Conservation (phyloP, 64 coral and sea anemone species). For the Montipora cactus region DNA sequence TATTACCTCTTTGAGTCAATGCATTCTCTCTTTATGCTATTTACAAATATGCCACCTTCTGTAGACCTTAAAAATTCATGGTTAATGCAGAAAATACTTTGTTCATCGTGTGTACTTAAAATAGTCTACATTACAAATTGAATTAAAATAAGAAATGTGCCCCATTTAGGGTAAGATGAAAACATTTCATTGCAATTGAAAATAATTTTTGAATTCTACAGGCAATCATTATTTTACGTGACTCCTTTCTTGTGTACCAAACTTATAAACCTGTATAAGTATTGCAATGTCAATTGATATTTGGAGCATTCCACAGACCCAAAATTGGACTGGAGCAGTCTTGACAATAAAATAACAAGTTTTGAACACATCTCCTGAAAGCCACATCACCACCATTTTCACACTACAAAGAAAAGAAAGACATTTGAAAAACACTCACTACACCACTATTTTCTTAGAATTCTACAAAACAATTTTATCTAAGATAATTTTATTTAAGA, state of each 20-base stretch:
- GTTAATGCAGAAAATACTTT: too few relatives aligned
- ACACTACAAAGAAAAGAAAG: conserved; percentile 69
- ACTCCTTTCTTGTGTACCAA: conserved; percentile 72
- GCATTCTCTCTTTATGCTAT: too few relatives aligned
- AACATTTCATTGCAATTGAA: neutral
- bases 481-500: too few relatives aligned
- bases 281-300: conserved; percentile 96
- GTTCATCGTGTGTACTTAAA: too few relatives aligned
- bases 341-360: conserved; percentile 98
- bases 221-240: conserved; percentile 54
- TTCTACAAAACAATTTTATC: too few relatives aligned
- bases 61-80: too few relatives aligned
- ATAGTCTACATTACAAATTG: neutral
- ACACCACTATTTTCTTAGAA: too few relatives aligned
- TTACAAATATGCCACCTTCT: too few relatives aligned
- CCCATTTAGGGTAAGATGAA: neutral
- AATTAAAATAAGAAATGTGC: neutral
- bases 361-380: conserved; percentile 96
- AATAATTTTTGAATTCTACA: too few relatives aligned
- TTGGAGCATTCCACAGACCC: conserved; percentile 95
- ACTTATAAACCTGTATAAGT: conserved; percentile 89
- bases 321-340: conserved; percentile 95
- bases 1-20: too few relatives aligned
- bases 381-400: conserved; percentile 98
- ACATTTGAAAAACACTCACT: neutral